Percentiles rank a stretch among this genome's conserved stretches.
These are phyloP conservation scores for Urocolius indicus DNA, from an alignment of 2,113 vertebrate genomes.

Conservation along the genomic window DNA sequence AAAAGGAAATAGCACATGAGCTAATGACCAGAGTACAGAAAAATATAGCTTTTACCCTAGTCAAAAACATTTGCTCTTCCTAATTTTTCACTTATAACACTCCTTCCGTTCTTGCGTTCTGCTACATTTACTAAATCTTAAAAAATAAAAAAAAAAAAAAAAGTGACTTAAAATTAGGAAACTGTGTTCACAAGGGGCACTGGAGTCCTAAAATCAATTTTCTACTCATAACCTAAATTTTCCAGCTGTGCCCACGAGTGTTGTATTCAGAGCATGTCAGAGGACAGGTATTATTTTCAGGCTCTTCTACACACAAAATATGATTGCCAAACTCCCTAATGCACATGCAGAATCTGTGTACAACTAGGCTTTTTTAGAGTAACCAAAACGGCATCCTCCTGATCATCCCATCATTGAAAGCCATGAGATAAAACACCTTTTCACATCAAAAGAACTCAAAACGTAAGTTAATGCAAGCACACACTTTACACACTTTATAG, in stretches of 20 bases:
- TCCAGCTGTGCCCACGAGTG: neutral
- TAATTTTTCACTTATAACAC: neutral
- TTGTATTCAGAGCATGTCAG: neutral
- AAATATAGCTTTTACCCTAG: neutral
- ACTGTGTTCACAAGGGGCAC: neutral
- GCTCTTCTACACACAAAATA: neutral
- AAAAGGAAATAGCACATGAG: neutral
- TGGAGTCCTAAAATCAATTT: slow-evolving; percentile 21
- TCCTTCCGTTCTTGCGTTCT: neutral
- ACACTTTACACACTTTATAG: neutral
- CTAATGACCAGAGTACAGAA: neutral
- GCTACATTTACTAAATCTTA: neutral
- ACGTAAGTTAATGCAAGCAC: neutral
- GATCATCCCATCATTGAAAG: neutral
- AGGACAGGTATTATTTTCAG: neutral
- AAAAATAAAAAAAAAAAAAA: neutral
- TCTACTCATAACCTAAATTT: neutral
- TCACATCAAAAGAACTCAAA: neutral
- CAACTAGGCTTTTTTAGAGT: neutral
- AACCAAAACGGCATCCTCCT: neutral
- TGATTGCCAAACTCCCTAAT: neutral
- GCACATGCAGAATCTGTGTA: neutral
- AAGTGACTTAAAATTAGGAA: slow-evolving; percentile 6
- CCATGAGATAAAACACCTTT: neutral
- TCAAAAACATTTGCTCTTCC: neutral